Evolutionary conservation across 2,113 vertebrate species (phyloP).

Genomic region (Rynchops niger): DNA sequence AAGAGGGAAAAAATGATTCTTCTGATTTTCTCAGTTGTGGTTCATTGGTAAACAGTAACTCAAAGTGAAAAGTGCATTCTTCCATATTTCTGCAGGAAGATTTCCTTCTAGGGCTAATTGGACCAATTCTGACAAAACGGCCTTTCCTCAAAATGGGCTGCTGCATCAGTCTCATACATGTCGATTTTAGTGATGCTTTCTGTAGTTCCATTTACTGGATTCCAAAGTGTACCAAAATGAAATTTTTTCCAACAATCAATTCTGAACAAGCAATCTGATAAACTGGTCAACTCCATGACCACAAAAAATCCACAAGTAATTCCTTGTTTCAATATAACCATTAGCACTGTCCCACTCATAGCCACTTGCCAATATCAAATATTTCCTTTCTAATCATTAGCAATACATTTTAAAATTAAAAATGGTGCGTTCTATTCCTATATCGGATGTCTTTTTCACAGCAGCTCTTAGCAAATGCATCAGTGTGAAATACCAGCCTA

Average conservation of each 20-base stretch:
- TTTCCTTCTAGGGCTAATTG: not conserved
- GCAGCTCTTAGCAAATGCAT: not conserved
- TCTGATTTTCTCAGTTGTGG: not conserved
- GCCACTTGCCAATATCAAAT: not conserved
- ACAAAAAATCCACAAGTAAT: not conserved
- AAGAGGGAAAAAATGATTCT: not conserved
- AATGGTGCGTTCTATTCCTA: not conserved
- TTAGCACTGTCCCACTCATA: not conserved
- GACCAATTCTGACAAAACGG: not conserved
- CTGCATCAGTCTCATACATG: not conserved
- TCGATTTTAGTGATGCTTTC: not conserved
- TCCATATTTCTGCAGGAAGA: not conserved
- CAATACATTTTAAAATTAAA: not conserved
- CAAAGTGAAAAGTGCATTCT: not conserved
- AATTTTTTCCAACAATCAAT: not conserved
- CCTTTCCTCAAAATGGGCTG: not conserved
- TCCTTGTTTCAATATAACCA: not conserved
- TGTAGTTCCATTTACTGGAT: not conserved
- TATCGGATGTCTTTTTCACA: not conserved
- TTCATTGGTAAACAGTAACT: not conserved
- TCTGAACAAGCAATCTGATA: not conserved
- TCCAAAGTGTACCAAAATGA: not conserved
- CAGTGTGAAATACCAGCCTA: not conserved
- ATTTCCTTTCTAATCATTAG: not conserved
- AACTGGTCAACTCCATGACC: not conserved